Conservation (phyloP, 1,140 invertebrate species). For the Pissodes strobi region DNA sequence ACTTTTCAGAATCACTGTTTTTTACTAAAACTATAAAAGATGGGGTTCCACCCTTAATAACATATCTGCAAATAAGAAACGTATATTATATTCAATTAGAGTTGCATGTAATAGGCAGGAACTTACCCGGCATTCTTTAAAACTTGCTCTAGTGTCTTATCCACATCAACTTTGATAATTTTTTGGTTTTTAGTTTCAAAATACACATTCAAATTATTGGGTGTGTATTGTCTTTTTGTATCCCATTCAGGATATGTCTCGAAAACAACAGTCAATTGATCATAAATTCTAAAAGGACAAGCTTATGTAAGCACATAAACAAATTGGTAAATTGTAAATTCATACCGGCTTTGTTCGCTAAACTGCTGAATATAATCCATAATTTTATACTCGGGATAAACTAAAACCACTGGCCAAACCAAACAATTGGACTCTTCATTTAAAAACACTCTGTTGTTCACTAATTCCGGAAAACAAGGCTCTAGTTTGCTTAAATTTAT, state of each 20-base stretch:
- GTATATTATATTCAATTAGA: constrained; percentile 8
- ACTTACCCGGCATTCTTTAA: constrained; percentile 66
- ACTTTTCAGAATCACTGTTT: constrained; percentile 39
- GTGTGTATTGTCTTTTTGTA: constrained; percentile 67
- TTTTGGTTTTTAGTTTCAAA: constrained; percentile 75
- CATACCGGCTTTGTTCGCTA: constrained; percentile 72
- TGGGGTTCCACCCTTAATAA: constrained; percentile 49
- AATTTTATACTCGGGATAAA: constrained; percentile 79
- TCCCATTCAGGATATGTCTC: constrained; percentile 77
- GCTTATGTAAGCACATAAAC: background rate
- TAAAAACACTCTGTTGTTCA: constrained; percentile 63
- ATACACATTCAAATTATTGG: constrained; percentile 73
- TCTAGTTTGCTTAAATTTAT: constrained; percentile 61
- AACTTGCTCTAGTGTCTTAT: constrained; percentile 66
- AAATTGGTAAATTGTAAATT: too few relatives aligned
- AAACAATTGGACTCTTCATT: constrained; percentile 62
- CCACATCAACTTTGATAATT: constrained; percentile 66
- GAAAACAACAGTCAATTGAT: constrained; percentile 77
- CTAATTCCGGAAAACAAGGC: constrained; percentile 66
- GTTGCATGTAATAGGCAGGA: too few relatives aligned
- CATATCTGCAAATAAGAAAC: constrained; percentile 44
- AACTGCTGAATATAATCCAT: constrained; percentile 77
- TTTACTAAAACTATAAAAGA: constrained; percentile 49
- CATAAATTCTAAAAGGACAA: constrained; percentile 65
- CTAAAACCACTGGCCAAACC: constrained; percentile 80